Evolutionary conservation across 2,888 invertebrate species (phyloP), one percentile per base, ranked within the genome.

Genomic region (Epinotia demarniana): DNA sequence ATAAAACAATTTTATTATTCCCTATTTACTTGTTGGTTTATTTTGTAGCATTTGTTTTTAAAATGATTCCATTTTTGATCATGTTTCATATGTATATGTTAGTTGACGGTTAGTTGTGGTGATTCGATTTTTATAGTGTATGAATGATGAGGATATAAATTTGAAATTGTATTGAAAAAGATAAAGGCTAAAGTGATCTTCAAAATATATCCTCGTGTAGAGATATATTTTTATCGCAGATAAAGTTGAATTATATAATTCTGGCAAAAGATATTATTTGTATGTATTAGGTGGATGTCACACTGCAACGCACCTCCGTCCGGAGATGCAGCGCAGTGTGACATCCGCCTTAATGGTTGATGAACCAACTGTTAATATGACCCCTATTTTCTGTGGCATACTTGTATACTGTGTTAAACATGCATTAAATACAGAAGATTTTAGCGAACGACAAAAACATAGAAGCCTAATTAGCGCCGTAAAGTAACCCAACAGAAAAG

Each of bases 41-140:
- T 60, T 60, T 43, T 60, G 58, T 60, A 60, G 69, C 60, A 69
- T 69, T 69, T 69, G 58, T 69, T 68, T 58, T 46, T 43, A 46
- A n/a, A 58, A 46, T 60, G 16, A 46, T 60, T 60, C 46, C n/a
- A 58, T n/a, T 27, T 53, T 27, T 68, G 43, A 43, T 57, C 0
- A 68, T 57, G n/a, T 69, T 68, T 69, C 3, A 58, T 69, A 60
- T 5, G 12, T 49, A 53, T 18, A 9, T 33, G 33, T 33, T 33
- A 33, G 33, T 33, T 33, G 33, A 33, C 8, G 33, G 39, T 49
- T 64, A 64, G n/a, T 43, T 68, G 43, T 46, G 57, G 11, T 57
- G 16, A 58, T 23, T 19, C 16, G 11, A 39, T 55, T 53, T 33
- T 6, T 63, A 19, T 19, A 23, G 3, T 18, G 19, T 13, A 27